phyloP scores from a whole-genome alignment of 2,797 vertebrate genomes.

The Chanos chanos region DNA sequence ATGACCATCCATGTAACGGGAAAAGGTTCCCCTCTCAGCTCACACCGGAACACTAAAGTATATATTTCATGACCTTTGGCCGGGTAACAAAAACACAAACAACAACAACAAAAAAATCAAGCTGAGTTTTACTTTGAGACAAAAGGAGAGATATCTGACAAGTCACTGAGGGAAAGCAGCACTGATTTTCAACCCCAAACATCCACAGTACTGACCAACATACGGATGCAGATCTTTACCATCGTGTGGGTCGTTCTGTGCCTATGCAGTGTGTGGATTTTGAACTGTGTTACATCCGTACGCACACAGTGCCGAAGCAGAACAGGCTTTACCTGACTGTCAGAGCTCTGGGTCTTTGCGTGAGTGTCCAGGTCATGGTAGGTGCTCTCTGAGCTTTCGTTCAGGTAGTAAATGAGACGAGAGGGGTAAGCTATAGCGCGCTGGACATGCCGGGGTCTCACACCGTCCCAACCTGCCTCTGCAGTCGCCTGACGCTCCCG shows the following conservation, averaged over 20 bases:
- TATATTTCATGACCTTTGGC: too few relatives aligned
- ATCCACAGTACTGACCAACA: neutral
- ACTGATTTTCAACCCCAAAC: neutral
- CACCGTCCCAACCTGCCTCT: conserved; percentile 69
- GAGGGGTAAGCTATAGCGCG: conserved; percentile 89
- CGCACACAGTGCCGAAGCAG: too few relatives aligned
- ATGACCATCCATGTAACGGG: neutral
- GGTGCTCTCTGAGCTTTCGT: conserved; percentile 90
- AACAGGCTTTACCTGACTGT: conserved; percentile 77
- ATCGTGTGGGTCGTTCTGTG: neutral
- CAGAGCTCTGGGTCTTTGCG: conserved; percentile 80
- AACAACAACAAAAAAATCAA: too few relatives aligned
- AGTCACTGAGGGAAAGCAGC: neutral
- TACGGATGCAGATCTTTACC: neutral
- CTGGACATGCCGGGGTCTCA: conserved; percentile 70
- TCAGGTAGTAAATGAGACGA: conserved; percentile 92
- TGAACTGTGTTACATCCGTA: neutral
- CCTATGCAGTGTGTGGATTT: too few relatives aligned
- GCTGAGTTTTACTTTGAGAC: conserved; percentile 5
- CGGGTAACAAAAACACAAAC: too few relatives aligned
- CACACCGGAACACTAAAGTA: conserved; percentile 17
- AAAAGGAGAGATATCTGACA: too few relatives aligned
- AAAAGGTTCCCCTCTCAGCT: neutral
- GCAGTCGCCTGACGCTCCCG: conserved; percentile 72
- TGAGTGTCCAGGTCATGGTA: conserved; percentile 91